Percentiles rank a stretch among this genome's conserved stretches.
phyloP scores from a whole-genome alignment of 2,888 invertebrate species.

The Ophonus ardosiacus region DNA sequence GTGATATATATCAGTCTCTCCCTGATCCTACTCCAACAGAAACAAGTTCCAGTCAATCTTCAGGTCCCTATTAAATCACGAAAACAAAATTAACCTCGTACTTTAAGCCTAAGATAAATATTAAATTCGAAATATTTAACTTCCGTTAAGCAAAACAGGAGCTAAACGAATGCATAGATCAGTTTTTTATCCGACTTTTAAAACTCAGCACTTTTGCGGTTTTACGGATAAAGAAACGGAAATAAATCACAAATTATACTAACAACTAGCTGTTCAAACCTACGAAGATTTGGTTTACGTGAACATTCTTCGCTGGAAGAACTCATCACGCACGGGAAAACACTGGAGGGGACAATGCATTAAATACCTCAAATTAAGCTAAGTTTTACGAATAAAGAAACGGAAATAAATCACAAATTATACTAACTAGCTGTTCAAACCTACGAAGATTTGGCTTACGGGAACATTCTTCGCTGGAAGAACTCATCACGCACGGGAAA shows the following conservation, averaged over 20 bases:
- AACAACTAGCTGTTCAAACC: not conserved
- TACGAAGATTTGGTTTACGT: not conserved
- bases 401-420: slow-evolving; percentile 20
- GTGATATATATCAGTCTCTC: not conserved
- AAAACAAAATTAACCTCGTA: not conserved
- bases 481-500: not conserved
- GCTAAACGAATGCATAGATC: not conserved
- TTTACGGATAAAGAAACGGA: slow-evolving; percentile 9
- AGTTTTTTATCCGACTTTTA: not conserved
- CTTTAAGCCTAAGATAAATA: slow-evolving; percentile 7
- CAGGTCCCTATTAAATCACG: not conserved
- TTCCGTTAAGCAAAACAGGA: not conserved
- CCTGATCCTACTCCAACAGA: not conserved
- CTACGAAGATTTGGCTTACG: not conserved
- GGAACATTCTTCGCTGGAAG: not conserved
- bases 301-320: not conserved
- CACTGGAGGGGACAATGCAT: not conserved
- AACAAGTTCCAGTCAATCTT: not conserved
- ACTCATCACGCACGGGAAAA: not conserved
- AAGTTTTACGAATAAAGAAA: not conserved
- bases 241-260: slow-evolving; percentile 15
- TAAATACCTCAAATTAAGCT: not conserved
- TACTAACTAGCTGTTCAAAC: not conserved
- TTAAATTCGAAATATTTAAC: slow-evolving; percentile 1
- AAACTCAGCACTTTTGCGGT: not conserved